Percentiles rank a stretch among this genome's conserved stretches.
phyloP scores from a whole-genome alignment of 2,888 invertebrate genomes.

The Meandrusa payeni region DNA sequence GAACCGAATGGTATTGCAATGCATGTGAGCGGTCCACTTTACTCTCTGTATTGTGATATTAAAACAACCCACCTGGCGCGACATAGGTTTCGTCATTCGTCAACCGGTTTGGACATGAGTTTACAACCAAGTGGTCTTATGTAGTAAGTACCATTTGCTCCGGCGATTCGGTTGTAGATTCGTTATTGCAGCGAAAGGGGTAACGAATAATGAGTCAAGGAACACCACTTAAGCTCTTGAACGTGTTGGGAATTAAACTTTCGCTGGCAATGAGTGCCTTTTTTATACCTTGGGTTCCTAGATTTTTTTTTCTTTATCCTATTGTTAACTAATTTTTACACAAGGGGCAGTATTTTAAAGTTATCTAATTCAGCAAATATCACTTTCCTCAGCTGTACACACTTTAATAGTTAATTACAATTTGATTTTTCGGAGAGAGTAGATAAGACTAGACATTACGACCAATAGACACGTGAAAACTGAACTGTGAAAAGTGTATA shows the following conservation, averaged over 20 bases:
- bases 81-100: slow-evolving; percentile 68
- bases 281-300: slow-evolving; percentile 1
- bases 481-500: slow-evolving; percentile 1
- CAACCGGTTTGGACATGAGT: slow-evolving; percentile 63
- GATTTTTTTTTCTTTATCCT: slow-evolving; percentile 7
- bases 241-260: slow-evolving; percentile 1
- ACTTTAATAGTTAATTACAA: slow-evolving; percentile 3
- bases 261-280: slow-evolving; percentile 2
- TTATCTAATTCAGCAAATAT: neutral
- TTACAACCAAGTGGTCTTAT: slow-evolving; percentile 51
- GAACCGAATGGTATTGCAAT: slow-evolving; percentile 62
- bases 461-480: slow-evolving; percentile 12
- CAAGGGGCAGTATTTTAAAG: neutral
- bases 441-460: slow-evolving; percentile 52
- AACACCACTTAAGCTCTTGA: slow-evolving; percentile 6
- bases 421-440: slow-evolving; percentile 50
- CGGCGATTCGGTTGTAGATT: slow-evolving; percentile 30
- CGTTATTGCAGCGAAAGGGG: slow-evolving; percentile 19
- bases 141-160: slow-evolving; percentile 34
- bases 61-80: slow-evolving; percentile 65
- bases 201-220: slow-evolving; percentile 4
- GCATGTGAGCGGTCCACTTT: slow-evolving; percentile 35
- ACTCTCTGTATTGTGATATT: slow-evolving; percentile 49
- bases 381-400: neutral
- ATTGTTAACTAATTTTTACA: neutral